Evolutionary conservation across 2,888 invertebrate genomes (phyloP), one percentile per base, ranked within the genome.

Genomic region (Amblyjoppa proteus): DNA sequence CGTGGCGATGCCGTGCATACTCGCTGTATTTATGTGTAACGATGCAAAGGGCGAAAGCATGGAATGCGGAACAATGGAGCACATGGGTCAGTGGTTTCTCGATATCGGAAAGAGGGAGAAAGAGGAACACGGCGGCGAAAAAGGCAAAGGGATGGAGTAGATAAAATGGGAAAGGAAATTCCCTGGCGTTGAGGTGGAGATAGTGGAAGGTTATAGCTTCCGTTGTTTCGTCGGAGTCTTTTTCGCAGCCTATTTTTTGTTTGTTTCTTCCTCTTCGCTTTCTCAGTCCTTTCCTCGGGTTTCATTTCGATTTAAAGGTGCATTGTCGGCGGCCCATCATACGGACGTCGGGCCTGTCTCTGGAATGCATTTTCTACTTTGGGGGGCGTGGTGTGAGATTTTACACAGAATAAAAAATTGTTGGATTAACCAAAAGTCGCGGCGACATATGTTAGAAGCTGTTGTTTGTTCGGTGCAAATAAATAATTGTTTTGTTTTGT

Each of bases 311-410:
- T 70, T 73, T 53, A 64, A 66, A 34, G 71, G 71, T 86, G 82
- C 78, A 89, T 81, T 76, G 58, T 34, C 16, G 1, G 49, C 25
- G 9, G 16, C 58, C n/a, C 7, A 38, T 25, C n/a, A 6, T 70
- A 28, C 74, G 38, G 28, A 68, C 51, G 71, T 81, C 74, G 66
- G 9, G 13, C 45, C 28, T n/a, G 51, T 81, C 58, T 70, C 66
- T 71, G 86, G 75, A 88, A 87, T 85, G 87, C 83, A 83, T 88
- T 87, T 90, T 86, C 84, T 74, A 71, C 79, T 88, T 88, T 83
- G 83, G 58, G 79, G 84, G 83, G 68, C 80, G 68, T 82, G 75
- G 74, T 68, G 73, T 28, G 31, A 28, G 58, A 58, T 11, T 56
- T 6, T 73, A 82, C 71, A 66, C 70, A 11, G 68, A 58, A 58